Conservation (phyloP, 2,113 vertebrate genomes). For the Cricetomys ansorgei region DNA sequence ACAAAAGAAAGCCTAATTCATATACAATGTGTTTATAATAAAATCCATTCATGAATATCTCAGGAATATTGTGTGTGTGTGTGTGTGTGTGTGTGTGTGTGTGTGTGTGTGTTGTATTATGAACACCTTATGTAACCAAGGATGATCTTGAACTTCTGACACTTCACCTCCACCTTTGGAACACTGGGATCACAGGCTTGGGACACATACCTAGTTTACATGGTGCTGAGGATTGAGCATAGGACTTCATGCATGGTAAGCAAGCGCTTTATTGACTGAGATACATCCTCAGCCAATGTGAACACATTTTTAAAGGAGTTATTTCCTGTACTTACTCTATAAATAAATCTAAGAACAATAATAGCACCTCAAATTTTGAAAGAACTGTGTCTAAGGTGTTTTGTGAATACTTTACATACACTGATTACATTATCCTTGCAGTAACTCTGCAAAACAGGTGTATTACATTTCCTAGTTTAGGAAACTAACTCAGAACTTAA, state of each 20-base stretch:
- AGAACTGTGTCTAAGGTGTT: background rate
- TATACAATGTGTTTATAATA: slow-evolving; percentile 1
- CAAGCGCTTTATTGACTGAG: background rate
- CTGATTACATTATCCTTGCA: background rate
- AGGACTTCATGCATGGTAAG: background rate
- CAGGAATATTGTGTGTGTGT: too few relatives aligned
- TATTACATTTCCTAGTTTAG: background rate
- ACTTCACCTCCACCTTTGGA: background rate
- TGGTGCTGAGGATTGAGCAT: background rate
- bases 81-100: too few relatives aligned
- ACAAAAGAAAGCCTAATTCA: background rate
- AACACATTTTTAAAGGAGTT: background rate
- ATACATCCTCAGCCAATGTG: too few relatives aligned
- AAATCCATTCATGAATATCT: background rate
- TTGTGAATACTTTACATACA: background rate
- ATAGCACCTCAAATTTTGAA: background rate
- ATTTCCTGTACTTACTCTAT: background rate
- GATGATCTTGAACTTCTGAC: background rate
- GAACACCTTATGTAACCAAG: background rate
- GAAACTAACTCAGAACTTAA: background rate
- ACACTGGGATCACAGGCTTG: background rate
- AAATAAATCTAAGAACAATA: slow-evolving; percentile 5
- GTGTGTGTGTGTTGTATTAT: too few relatives aligned
- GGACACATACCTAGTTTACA: background rate
- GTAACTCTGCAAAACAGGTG: background rate